phyloP scores from a whole-genome alignment of 2,797 vertebrate species.

The Corythornis leucogaster region DNA sequence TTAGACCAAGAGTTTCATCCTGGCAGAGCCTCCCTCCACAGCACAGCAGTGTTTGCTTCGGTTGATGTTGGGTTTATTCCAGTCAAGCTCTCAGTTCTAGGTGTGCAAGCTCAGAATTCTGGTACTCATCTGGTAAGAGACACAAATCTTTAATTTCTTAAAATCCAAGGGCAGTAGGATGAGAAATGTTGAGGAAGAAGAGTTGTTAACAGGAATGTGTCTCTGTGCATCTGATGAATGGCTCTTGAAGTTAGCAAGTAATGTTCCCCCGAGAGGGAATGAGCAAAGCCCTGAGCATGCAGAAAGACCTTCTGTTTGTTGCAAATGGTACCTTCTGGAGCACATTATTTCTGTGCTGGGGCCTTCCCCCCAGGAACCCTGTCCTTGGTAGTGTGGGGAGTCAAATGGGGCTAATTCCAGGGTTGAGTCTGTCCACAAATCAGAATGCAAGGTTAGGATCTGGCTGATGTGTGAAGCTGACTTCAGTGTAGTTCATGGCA shows the following conservation, averaged over 20 bases:
- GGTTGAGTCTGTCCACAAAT: background rate
- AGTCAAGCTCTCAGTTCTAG: background rate
- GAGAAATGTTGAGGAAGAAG: background rate
- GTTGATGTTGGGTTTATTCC: background rate
- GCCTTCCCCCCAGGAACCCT: background rate
- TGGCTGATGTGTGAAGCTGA: background rate
- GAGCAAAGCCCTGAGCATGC: background rate
- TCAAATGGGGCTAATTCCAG: background rate
- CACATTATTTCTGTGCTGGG: background rate
- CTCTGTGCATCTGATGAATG: background rate
- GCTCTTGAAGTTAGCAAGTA: background rate
- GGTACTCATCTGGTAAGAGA: background rate
- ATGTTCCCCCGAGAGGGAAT: fast-evolving
- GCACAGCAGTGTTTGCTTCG: fast-evolving
- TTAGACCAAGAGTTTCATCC: background rate
- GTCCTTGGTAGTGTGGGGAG: background rate
- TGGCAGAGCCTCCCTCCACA: background rate
- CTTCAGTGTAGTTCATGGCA: background rate
- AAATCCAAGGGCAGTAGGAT: background rate
- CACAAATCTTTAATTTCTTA: background rate
- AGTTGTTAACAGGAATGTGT: background rate
- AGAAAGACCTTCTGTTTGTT: background rate
- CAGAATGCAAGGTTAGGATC: background rate
- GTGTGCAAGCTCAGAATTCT: background rate
- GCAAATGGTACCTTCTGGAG: background rate